phyloP scores from a whole-genome alignment of 2,888 invertebrate genomes.

The Saturnia pavonia region DNA sequence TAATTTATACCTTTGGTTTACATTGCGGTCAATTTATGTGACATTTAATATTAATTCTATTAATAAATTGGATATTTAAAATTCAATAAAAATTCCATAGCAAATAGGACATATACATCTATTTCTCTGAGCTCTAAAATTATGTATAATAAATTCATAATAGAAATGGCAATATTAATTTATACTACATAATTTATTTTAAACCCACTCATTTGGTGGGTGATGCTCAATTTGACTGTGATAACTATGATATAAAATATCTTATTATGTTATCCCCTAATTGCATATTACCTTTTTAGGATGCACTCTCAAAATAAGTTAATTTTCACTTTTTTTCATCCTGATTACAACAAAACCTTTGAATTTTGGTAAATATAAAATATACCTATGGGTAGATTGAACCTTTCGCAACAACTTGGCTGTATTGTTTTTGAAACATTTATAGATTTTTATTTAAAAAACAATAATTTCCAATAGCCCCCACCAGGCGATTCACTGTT shows the following conservation, averaged over 20 bases:
- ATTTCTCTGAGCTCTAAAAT: not conserved
- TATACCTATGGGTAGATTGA: too few species aligned
- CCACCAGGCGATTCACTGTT: too few species aligned
- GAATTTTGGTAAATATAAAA: too few species aligned
- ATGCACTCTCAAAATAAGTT: too few species aligned
- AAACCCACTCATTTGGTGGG: not conserved
- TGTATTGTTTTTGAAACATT: too few species aligned
- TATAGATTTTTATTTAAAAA: too few species aligned
- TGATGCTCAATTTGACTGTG: not conserved
- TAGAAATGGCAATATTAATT: not conserved
- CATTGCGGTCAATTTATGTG: not conserved
- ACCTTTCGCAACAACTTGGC: too few species aligned
- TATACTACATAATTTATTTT: not conserved
- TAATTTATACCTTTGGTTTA: not conserved
- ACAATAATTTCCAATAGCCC: too few species aligned
- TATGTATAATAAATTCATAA: not conserved
- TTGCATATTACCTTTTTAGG: not conserved
- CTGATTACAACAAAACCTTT: too few species aligned
- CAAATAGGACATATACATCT: too few species aligned
- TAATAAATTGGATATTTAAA: not conserved
- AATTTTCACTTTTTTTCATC: too few species aligned
- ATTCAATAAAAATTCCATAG: not conserved
- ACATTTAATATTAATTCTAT: not conserved
- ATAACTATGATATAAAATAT: not conserved
- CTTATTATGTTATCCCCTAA: not conserved